Conservation (phyloP, 2,113 vertebrate species). For the Plecturocebus donacophilus region DNA sequence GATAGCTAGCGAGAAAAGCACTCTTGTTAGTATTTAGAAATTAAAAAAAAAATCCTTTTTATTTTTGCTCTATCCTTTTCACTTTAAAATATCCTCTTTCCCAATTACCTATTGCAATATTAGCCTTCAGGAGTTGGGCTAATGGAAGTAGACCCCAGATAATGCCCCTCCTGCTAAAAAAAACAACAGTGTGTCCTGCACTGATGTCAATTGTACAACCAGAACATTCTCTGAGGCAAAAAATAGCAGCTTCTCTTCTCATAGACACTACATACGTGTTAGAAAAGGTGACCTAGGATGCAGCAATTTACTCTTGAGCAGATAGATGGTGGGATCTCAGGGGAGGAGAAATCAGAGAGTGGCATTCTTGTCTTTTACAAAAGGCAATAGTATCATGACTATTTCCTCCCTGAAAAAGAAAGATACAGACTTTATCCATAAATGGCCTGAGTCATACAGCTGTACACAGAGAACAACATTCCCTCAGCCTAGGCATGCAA, state of each 20-base stretch:
- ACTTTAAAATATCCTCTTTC: background rate
- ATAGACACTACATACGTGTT: fast-evolving
- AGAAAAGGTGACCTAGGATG: fast-evolving
- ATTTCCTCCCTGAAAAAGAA: background rate
- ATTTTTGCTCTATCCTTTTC: background rate
- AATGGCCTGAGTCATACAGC: fast-evolving
- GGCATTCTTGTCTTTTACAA: background rate
- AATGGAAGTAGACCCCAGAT: fast-evolving
- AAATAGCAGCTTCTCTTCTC: fast-evolving
- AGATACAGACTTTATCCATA: background rate
- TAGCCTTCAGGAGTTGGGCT: background rate
- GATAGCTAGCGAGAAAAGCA: constrained; percentile 35
- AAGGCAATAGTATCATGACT: background rate
- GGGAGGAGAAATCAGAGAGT: background rate
- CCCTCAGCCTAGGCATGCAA: fast-evolving
- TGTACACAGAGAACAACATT: fast-evolving
- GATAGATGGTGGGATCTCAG: background rate
- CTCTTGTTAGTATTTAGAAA: constrained; percentile 32
- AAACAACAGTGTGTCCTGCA: fast-evolving
- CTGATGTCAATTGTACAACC: fast-evolving
- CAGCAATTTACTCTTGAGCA: too few relatives aligned
- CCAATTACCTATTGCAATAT: background rate
- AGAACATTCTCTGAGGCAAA: background rate
- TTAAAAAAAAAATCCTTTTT: background rate
- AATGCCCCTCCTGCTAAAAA: fast-evolving